Conservation (phyloP, 2,797 vertebrate species). For the Sarcoramphus papa region DNA sequence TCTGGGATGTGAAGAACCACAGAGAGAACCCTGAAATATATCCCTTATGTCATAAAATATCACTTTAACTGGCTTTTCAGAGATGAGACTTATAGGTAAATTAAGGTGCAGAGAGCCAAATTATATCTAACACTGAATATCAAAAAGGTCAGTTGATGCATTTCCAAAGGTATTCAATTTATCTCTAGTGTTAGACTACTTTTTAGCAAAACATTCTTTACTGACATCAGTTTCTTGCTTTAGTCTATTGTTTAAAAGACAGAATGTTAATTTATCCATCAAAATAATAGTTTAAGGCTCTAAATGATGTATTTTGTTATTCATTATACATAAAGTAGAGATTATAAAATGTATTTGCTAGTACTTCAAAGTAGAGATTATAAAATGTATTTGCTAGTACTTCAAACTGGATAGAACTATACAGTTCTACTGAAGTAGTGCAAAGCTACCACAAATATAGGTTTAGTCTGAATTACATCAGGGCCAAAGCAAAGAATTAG, state of each 20-base stretch:
- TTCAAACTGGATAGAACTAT: not conserved
- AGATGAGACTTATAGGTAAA: not conserved
- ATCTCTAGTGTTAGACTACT: not conserved
- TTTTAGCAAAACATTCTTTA: not conserved
- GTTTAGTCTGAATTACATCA: not conserved
- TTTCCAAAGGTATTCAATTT: not conserved
- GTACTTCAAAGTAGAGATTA: not conserved
- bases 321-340: not conserved
- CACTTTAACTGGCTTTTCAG: slow-evolving; percentile 26
- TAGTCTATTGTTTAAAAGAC: not conserved
- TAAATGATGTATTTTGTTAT: not conserved
- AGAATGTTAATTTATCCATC: not conserved
- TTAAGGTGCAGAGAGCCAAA: slow-evolving; percentile 10
- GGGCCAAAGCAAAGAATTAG: not conserved
- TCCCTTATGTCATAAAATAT: slow-evolving; percentile 35
- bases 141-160: not conserved
- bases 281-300: not conserved
- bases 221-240: not conserved
- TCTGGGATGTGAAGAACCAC: slow-evolving; percentile 19
- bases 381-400: not conserved
- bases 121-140: not conserved
- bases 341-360: not conserved
- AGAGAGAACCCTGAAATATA: slow-evolving; percentile 23
- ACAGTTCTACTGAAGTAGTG: not conserved
- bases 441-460: not conserved